Conservation (phyloP, 1,140 invertebrate species). For the Dreissena polymorpha region DNA sequence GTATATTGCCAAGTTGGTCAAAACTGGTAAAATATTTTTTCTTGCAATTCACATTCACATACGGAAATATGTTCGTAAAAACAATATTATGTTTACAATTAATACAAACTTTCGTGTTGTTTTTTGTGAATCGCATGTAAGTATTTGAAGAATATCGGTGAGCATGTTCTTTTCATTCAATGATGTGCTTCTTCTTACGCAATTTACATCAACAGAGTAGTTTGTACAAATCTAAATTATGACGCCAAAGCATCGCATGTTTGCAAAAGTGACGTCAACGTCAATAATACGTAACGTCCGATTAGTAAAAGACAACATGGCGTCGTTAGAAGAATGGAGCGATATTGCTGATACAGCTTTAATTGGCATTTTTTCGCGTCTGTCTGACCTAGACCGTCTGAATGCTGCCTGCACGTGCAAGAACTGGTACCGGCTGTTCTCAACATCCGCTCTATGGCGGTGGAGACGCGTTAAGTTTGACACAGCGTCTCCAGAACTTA, state of each 20-base stretch:
- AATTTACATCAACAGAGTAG: no score
- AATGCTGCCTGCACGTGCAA: conserved; percentile 55
- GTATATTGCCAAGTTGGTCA: no score
- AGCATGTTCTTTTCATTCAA: no score
- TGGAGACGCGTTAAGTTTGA: conserved; percentile 50
- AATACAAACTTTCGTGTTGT: no score
- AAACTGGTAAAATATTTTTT: no score
- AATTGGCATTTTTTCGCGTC: conserved; percentile 49
- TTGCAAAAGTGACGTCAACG: conserved; percentile 43
- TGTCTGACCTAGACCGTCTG: conserved; percentile 49
- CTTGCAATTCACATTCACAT: no score
- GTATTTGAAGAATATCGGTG: no score
- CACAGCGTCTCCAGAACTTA: conserved; percentile 15
- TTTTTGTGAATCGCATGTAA: no score
- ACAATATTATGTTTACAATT: no score
- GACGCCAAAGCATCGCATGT: neutral
- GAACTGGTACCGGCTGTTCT: conserved; percentile 62
- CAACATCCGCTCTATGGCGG: conserved; percentile 58
- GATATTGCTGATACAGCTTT: conserved; percentile 58
- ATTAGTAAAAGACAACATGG: conserved; percentile 17
- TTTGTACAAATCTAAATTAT: no score
- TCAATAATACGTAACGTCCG: neutral
- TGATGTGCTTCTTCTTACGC: no score
- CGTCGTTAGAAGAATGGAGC: conserved; percentile 45
- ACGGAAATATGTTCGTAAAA: no score